phyloP scores from a whole-genome alignment of 2,797 vertebrate genomes.

The Chelmon rostratus region DNA sequence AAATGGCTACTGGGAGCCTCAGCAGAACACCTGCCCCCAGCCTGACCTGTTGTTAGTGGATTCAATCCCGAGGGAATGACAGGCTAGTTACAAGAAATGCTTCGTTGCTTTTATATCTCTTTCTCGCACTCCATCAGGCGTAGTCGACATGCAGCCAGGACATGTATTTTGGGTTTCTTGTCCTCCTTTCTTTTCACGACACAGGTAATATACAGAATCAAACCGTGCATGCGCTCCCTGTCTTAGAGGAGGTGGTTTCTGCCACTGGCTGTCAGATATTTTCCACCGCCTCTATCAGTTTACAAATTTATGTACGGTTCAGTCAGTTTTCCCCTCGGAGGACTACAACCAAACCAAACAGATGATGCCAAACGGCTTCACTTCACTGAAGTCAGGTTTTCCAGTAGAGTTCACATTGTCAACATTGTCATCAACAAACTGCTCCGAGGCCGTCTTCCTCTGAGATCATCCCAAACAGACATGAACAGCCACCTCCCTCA shows the following conservation, averaged over 20 bases:
- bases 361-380: conserved; percentile 49
- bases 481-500: not conserved
- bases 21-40: conserved; percentile 73
- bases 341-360: conserved; percentile 32
- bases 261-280: conserved; percentile 24
- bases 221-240: not conserved
- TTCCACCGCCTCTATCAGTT: conserved; percentile 39
- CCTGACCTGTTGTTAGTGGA: conserved; percentile 77
- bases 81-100: conserved; percentile 62
- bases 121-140: conserved; percentile 28
- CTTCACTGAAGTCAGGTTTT: conserved; percentile 54
- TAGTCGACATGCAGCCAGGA: conserved; percentile 1
- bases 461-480: conserved; percentile 18
- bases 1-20: conserved; percentile 69
- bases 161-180: not conserved
- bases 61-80: conserved; percentile 63
- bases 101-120: conserved; percentile 37
- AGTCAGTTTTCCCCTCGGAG: conserved; percentile 33
- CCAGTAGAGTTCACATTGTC: conserved; percentile 46
- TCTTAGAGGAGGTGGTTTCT: conserved; percentile 23
- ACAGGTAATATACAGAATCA: conserved; percentile 24
- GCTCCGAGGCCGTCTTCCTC: conserved; percentile 25
- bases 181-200: conserved; percentile 9
- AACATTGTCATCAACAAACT: conserved; percentile 32
- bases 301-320: conserved; percentile 32